Conservation (phyloP, 2,797 vertebrate species). For the Mormyrops attenuatus region DNA sequence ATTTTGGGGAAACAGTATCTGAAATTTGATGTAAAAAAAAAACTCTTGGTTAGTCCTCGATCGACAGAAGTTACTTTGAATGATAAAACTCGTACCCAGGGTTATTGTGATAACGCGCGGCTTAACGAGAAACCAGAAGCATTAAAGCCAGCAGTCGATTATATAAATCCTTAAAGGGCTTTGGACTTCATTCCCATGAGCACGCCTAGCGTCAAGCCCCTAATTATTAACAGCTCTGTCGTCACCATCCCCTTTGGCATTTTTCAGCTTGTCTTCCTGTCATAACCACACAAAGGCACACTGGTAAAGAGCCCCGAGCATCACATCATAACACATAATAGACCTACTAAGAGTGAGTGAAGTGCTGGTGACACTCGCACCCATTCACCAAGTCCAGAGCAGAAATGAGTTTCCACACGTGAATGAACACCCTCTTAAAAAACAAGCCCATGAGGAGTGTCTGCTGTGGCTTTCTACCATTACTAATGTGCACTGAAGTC, state of each 20-base stretch:
- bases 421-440: neutral
- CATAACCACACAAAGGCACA: neutral
- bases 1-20: neutral
- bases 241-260: neutral
- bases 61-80: neutral
- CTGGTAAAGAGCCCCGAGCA: neutral
- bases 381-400: neutral
- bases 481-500: neutral
- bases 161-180: constrained; percentile 4
- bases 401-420: neutral
- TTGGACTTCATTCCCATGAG: constrained; percentile 5
- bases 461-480: neutral
- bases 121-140: neutral
- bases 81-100: neutral
- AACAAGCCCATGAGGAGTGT: neutral
- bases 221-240: constrained; percentile 8
- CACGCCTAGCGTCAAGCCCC: neutral
- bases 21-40: neutral
- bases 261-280: neutral
- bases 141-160: neutral
- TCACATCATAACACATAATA: neutral
- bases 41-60: neutral
- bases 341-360: neutral
- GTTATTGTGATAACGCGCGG: neutral
- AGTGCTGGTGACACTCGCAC: neutral